Conservation (phyloP, 1,140 invertebrate genomes). For the Triops longicaudatus region DNA sequence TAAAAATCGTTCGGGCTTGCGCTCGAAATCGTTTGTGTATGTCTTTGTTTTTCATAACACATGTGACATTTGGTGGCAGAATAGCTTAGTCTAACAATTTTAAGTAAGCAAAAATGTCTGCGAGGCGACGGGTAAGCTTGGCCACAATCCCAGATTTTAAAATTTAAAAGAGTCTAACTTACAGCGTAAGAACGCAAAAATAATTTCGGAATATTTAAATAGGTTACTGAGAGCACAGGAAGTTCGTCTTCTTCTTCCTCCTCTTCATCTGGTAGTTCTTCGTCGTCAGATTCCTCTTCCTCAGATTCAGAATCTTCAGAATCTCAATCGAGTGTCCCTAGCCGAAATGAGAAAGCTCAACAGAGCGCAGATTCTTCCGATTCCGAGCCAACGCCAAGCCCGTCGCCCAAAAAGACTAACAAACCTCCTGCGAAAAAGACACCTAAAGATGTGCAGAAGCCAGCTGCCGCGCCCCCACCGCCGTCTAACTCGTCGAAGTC, state of each 20-base stretch:
- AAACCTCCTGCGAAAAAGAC: conserved; percentile 27
- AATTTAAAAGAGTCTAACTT: background rate
- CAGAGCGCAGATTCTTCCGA: background rate
- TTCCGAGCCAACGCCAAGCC: conserved; percentile 21
- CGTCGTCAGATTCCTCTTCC: background rate
- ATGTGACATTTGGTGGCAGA: background rate
- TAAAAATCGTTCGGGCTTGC: too few relatives aligned
- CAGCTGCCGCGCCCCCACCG: background rate
- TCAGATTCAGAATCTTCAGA: background rate
- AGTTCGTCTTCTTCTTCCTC: background rate
- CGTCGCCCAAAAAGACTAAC: conserved; percentile 24
- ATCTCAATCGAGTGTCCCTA: background rate
- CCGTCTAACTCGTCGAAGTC: background rate
- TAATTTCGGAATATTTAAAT: background rate
- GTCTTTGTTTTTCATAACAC: background rate
- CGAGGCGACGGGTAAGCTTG: background rate
- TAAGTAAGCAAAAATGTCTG: background rate
- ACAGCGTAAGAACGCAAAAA: background rate
- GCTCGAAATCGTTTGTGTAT: background rate
- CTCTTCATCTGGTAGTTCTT: background rate
- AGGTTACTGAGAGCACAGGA: background rate
- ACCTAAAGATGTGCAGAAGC: conserved; percentile 28
- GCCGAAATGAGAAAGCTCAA: background rate
- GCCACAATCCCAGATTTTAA: background rate
- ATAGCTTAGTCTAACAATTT: background rate